These are phyloP conservation scores for Heptranchias perlo DNA, from an alignment of 2,113 vertebrate species.

Conservation along the genomic window DNA sequence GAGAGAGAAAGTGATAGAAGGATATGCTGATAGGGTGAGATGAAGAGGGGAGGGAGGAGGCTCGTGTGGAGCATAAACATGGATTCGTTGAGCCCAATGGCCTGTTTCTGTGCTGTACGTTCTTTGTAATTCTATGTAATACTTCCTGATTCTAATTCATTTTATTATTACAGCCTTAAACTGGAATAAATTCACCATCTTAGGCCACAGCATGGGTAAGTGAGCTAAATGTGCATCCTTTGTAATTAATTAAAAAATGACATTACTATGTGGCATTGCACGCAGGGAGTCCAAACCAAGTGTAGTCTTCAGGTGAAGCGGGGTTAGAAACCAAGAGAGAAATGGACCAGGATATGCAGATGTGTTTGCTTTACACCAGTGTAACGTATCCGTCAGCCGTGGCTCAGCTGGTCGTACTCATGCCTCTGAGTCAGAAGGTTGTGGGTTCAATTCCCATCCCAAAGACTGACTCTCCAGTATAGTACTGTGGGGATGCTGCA, in stretches of 20 bases:
- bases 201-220: slow-evolving; percentile 93
- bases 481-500: background rate
- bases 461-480: background rate
- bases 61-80: too few species aligned
- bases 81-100: too few species aligned
- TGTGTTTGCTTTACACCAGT: too few species aligned
- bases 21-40: too few species aligned
- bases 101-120: too few species aligned
- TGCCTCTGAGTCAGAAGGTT: too few species aligned
- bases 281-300: background rate
- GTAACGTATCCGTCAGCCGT: too few species aligned
- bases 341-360: too few species aligned
- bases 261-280: background rate
- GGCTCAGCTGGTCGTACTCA: too few species aligned
- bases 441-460: background rate
- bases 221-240: slow-evolving; percentile 57
- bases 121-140: too few species aligned
- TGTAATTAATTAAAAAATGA: background rate
- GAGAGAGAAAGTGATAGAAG: too few species aligned
- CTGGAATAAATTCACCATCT: slow-evolving; percentile 74
- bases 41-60: too few species aligned
- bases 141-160: background rate
- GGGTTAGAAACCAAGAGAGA: background rate
- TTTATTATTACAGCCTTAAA: slow-evolving; percentile 67
- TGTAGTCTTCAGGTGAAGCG: background rate